phyloP scores from a whole-genome alignment of 2,888 invertebrate species.

The Lasiommata megera region DNA sequence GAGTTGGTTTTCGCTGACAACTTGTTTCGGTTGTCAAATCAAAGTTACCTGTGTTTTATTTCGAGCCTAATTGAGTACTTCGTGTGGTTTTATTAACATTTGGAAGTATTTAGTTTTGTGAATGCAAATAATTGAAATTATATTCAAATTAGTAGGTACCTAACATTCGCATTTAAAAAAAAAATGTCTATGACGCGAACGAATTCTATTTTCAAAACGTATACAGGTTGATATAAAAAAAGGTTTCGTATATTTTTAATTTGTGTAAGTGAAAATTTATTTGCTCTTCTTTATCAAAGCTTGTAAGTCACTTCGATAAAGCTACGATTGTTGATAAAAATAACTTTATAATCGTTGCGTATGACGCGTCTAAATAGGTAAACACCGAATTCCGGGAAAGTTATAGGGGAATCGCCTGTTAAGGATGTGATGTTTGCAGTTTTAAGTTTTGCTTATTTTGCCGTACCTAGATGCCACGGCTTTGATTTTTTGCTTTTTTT shows the following conservation, averaged over 20 bases:
- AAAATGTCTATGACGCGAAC: not conserved
- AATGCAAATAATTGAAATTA: not conserved
- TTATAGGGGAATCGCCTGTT: not conserved
- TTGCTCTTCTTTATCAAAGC: not conserved
- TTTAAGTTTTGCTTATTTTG: not conserved
- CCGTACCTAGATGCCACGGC: no score
- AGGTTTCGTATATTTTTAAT: no score
- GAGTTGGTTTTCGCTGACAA: slow-evolving; percentile 6
- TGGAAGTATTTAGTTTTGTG: not conserved
- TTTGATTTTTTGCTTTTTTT: no score
- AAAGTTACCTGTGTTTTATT: slow-evolving; percentile 6
- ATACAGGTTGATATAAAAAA: not conserved
- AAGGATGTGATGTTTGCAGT: not conserved
- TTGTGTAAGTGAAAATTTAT: not conserved
- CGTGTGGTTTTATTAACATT: not conserved
- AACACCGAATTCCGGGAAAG: not conserved
- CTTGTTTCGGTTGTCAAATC: slow-evolving; percentile 19
- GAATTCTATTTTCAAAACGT: not conserved
- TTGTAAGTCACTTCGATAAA: not conserved
- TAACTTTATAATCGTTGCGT: not conserved
- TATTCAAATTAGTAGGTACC: no score
- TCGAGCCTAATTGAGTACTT: slow-evolving; percentile 14
- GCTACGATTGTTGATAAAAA: not conserved
- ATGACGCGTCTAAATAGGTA: not conserved
- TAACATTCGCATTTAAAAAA: not conserved